Evolutionary conservation across 2,888 invertebrate genomes (phyloP).

Genomic region (Frankliniella intonsa): DNA sequence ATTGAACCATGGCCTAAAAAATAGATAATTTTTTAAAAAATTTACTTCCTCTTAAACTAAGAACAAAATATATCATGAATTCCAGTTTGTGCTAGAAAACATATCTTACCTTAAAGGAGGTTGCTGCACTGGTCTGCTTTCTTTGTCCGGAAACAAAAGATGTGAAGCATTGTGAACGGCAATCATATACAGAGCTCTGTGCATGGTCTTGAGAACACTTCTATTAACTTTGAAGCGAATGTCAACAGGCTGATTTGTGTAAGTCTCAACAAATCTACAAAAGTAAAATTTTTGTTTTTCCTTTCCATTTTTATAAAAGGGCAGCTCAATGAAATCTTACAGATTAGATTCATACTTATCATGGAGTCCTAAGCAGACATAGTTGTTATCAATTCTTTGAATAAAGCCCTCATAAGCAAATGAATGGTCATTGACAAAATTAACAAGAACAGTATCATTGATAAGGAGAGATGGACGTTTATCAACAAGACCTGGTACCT

Average conservation of each 20-base stretch:
- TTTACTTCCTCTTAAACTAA: no score
- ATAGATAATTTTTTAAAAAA: no score
- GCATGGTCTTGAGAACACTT: slow-evolving; percentile 41
- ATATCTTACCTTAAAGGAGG: neutral
- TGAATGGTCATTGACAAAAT: slow-evolving; percentile 32
- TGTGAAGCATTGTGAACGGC: slow-evolving; percentile 38
- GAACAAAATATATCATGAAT: no score
- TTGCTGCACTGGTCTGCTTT: neutral
- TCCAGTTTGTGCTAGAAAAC: neutral
- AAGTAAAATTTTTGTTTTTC: slow-evolving; percentile 33
- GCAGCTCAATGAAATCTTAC: neutral
- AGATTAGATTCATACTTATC: slow-evolving; percentile 37
- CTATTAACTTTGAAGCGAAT: slow-evolving; percentile 43
- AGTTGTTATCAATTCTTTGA: slow-evolving; percentile 39
- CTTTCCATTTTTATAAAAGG: neutral
- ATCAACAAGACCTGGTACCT: slow-evolving; percentile 46
- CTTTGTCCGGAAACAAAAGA: slow-evolving; percentile 40
- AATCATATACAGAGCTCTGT: slow-evolving; percentile 42
- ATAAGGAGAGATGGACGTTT: slow-evolving; percentile 44
- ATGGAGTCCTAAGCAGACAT: slow-evolving; percentile 41
- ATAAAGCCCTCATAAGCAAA: slow-evolving; percentile 42
- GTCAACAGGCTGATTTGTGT: slow-evolving; percentile 39
- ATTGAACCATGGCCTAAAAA: neutral
- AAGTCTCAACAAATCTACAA: slow-evolving; percentile 35
- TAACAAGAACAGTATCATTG: slow-evolving; percentile 42